phyloP scores from a whole-genome alignment of 2,797 vertebrate species.

The Neosalanx taihuensis region DNA sequence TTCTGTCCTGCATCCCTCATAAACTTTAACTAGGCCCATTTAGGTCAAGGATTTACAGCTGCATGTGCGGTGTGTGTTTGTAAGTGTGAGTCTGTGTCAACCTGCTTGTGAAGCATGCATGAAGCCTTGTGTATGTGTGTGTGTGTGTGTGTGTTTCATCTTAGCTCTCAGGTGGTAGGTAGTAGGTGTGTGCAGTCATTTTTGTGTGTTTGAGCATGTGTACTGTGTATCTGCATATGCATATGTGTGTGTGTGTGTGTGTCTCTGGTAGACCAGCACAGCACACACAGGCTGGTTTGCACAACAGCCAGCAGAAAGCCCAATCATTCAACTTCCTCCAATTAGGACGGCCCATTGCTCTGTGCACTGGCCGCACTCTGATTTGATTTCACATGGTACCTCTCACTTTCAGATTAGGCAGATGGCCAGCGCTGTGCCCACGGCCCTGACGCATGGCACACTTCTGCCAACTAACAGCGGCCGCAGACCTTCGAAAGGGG shows the following conservation, averaged over 20 bases:
- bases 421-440: constrained; percentile 44
- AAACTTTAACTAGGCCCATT: constrained; percentile 58
- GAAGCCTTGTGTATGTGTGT: not conserved
- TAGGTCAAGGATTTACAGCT: constrained; percentile 38
- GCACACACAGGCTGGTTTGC: constrained; percentile 4
- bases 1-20: constrained; percentile 43
- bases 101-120: not conserved
- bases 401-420: constrained; percentile 54
- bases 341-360: constrained; percentile 28
- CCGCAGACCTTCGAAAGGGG: not conserved
- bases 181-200: not conserved
- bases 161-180: not conserved
- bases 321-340: constrained; percentile 15
- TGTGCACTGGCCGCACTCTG: constrained; percentile 41
- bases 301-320: not conserved
- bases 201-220: not conserved
- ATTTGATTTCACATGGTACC: constrained; percentile 59
- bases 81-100: not conserved
- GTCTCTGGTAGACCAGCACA: not conserved
- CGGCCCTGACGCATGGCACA: constrained; percentile 26
- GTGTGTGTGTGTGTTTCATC: constrained; percentile 8
- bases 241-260: constrained; percentile 1
- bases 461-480: constrained; percentile 26
- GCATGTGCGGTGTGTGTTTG: not conserved
- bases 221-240: no score